phyloP scores from a whole-genome alignment of 2,113 vertebrate species.

The Jaculus jaculus region DNA sequence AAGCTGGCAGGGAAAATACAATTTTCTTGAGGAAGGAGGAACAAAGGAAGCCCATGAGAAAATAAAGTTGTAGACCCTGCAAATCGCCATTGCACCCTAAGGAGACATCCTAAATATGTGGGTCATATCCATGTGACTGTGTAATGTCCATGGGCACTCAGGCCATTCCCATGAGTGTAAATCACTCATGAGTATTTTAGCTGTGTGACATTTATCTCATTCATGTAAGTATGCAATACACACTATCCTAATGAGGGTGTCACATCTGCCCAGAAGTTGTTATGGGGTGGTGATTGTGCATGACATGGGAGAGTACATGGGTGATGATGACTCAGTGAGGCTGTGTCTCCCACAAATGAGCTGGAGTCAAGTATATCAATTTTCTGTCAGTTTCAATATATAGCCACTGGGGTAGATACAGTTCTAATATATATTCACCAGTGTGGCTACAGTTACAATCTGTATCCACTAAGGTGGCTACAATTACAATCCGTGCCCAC shows the following conservation, averaged over 20 bases:
- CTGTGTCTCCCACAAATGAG: background rate
- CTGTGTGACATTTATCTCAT: background rate
- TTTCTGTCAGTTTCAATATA: background rate
- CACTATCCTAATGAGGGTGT: background rate
- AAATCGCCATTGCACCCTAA: background rate
- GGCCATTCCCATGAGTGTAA: background rate
- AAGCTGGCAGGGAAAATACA: background rate
- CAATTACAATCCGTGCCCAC: background rate
- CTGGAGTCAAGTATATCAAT: background rate
- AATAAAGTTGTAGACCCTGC: background rate
- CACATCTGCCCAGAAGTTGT: background rate
- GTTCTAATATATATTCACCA: background rate
- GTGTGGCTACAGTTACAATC: background rate
- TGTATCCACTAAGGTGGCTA: background rate
- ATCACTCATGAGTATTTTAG: background rate
- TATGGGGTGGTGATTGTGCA: background rate
- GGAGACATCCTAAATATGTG: accelerated
- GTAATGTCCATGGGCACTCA: background rate
- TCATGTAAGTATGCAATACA: accelerated
- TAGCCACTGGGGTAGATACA: background rate
- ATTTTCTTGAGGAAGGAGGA: background rate
- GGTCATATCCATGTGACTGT: no score
- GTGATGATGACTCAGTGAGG: background rate
- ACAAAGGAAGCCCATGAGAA: background rate
- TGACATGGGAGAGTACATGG: accelerated